These are phyloP conservation scores for Coluber constrictor DNA, from an alignment of 2,797 vertebrate genomes.

Conservation along the genomic window DNA sequence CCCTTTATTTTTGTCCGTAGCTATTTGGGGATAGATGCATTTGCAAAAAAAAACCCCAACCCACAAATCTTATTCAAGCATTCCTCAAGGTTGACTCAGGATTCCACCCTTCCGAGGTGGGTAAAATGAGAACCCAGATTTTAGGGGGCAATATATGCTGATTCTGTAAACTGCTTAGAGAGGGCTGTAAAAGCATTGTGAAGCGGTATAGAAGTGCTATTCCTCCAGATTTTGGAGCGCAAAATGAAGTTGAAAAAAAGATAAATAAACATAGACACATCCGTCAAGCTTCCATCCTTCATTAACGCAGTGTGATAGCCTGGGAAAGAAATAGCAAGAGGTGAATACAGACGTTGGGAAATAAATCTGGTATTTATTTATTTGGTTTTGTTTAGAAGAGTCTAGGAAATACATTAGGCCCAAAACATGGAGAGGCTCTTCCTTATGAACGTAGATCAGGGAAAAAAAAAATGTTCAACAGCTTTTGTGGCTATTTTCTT, in stretches of 20 bases:
- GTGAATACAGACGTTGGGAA: background rate
- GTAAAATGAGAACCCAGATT: too few relatives aligned
- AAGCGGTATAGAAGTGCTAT: background rate
- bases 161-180: too few relatives aligned
- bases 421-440: background rate
- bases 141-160: too few relatives aligned
- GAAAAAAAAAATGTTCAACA: background rate
- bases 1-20: background rate
- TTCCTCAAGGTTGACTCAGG: background rate
- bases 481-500: background rate
- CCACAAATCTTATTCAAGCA: background rate
- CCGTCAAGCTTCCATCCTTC: background rate
- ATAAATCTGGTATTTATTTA: background rate
- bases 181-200: too few relatives aligned
- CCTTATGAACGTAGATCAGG: background rate
- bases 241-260: background rate
- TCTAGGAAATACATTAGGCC: background rate
- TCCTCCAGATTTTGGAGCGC: background rate
- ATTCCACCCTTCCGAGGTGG: too few relatives aligned
- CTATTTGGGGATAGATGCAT: conserved; percentile 1
- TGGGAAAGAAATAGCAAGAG: background rate
- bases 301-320: background rate
- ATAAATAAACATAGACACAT: background rate
- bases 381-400: background rate
- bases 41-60: background rate